Conservation (phyloP, 2,888 invertebrate genomes). For the Metallyticus violacea region DNA sequence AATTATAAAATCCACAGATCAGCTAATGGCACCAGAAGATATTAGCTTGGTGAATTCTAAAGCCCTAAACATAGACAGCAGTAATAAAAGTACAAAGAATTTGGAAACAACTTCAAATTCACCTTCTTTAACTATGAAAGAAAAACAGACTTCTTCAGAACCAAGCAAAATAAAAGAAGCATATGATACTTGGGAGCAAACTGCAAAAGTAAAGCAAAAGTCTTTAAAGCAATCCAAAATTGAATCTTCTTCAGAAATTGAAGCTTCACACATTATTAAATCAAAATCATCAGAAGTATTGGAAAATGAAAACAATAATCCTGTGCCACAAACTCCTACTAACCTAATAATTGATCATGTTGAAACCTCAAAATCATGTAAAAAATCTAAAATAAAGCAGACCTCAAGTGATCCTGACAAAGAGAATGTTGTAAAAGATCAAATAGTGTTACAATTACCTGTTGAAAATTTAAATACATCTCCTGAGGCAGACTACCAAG, state of each 20-base stretch:
- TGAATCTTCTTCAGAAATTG: not conserved
- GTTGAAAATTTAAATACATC: not conserved
- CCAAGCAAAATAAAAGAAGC: not conserved
- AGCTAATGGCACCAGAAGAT: not conserved
- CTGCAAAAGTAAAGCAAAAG: not conserved
- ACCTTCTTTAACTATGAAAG: not conserved
- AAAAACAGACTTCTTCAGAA: not conserved
- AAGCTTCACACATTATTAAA: not conserved
- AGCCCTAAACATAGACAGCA: too few species aligned
- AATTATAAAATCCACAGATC: not conserved
- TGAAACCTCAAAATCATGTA: not conserved
- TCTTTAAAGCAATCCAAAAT: not conserved
- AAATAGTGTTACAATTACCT: not conserved
- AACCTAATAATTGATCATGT: not conserved
- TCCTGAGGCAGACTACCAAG: not conserved
- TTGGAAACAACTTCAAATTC: not conserved
- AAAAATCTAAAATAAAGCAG: not conserved
- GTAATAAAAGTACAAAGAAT: too few species aligned
- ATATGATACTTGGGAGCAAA: not conserved
- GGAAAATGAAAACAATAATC: not conserved
- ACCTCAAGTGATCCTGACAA: not conserved
- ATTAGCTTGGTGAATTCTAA: not conserved
- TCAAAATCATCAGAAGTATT: not conserved
- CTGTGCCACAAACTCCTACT: not conserved
- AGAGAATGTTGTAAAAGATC: not conserved